phyloP scores from a whole-genome alignment of 2,888 invertebrate species.

The Amitus sp. region DNA sequence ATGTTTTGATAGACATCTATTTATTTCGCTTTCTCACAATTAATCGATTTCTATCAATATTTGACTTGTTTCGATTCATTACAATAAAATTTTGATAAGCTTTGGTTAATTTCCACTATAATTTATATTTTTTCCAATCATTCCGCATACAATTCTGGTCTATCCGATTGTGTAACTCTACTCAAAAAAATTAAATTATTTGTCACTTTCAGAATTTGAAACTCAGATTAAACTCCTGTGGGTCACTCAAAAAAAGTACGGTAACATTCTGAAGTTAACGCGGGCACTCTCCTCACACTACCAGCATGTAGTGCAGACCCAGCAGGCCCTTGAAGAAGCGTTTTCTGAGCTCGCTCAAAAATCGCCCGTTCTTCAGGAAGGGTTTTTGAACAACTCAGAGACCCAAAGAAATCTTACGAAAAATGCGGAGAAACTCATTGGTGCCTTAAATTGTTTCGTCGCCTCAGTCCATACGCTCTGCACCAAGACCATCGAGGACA shows the following conservation, averaged over 20 bases:
- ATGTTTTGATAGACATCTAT: no score
- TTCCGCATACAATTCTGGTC: no score
- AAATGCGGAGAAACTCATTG: slow-evolving; percentile 92
- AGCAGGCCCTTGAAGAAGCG: slow-evolving; percentile 90
- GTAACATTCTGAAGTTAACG: slow-evolving; percentile 86
- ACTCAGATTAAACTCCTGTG: slow-evolving; percentile 91
- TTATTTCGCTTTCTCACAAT: no score
- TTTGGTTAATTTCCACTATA: no score
- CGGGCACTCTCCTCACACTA: slow-evolving; percentile 89
- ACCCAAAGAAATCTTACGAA: slow-evolving; percentile 92
- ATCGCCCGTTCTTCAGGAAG: slow-evolving; percentile 93
- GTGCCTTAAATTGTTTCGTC: slow-evolving; percentile 95
- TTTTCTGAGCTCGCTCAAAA: slow-evolving; percentile 96
- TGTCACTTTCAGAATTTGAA: slow-evolving; percentile 80
- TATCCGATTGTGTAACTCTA: no score
- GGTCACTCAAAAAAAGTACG: slow-evolving; percentile 94
- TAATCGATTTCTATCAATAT: no score
- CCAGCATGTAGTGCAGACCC: slow-evolving; percentile 85
- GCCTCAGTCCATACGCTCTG: slow-evolving; percentile 95
- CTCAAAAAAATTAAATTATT: no score
- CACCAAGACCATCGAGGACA: slow-evolving; percentile 98
- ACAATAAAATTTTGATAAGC: no score
- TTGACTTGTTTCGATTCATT: no score
- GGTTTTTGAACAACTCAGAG: slow-evolving; percentile 95
- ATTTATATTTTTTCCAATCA: no score